Evolutionary conservation across 2,113 vertebrate species (phyloP), one percentile per base, ranked within the genome.

Genomic region (Mus pahari): DNA sequence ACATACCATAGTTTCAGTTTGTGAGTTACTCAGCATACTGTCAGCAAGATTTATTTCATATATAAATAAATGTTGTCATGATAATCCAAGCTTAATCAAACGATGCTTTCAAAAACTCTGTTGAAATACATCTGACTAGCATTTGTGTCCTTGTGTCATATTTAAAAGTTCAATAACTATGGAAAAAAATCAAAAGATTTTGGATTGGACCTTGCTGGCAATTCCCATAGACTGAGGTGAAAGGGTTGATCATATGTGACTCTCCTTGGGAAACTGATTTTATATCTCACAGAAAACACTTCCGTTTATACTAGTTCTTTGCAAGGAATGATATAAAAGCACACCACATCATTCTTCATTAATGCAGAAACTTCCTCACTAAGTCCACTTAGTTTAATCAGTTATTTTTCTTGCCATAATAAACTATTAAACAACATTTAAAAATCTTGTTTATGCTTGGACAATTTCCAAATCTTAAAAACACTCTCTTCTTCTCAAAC

Each of bases 1-100:
- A 7, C 10, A 4, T 55, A 97, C 90, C 93, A 94, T 62, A 81
- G 53, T 88, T 84, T 87, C 50, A 92, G 83, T 90, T 70, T 94
- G 78, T 94, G 68, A 88, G 97, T 86, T 94, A 50, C 20, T 81
- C 93, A 96, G 60, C 90, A 96, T 64, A 89, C 68, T 88, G 62
- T 92, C 92, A 89, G 60, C 78, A 95, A 96, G 66, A 95, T 94
- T 94, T 86, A 97, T 79, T 88, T 97, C 94, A 96, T 53, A 90
- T 86, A 89, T 78, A 78, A 86, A 42, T 42, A 62, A 94, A 95
- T 94, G 88, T 45, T 84, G 94, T 96, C 74, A 97, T 95, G 66
- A 93, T 36, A 94, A 70, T 82, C 90, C 66, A 87, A 45, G 64
- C 20, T 48, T 93, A 7, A 28, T 75, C 1, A 58, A 93, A 33